A percentile compares a stretch with the other conserved stretches of the same genome.
phyloP scores from a whole-genome alignment of 2,797 vertebrate genomes.

The Uromys caudimaculatus region DNA sequence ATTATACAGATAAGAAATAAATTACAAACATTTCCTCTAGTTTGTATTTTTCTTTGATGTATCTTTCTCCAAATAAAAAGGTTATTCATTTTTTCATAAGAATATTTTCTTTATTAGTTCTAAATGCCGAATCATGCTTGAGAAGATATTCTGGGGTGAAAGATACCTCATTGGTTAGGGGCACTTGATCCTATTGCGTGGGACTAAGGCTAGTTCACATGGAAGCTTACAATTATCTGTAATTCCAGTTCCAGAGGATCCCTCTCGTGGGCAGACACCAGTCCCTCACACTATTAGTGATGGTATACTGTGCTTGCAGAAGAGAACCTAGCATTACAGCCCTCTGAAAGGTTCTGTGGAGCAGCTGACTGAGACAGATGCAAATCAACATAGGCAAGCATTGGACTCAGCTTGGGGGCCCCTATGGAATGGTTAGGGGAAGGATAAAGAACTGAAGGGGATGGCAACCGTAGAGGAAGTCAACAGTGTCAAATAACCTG shows the following conservation, averaged over 20 bases:
- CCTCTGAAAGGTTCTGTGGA: background rate
- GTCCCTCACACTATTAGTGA: background rate
- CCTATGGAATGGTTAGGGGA: background rate
- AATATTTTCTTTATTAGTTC: background rate
- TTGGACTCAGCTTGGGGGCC: background rate
- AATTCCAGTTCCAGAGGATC: background rate
- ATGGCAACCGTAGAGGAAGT: background rate
- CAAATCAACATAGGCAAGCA: background rate
- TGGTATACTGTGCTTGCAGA: background rate
- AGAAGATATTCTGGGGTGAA: background rate
- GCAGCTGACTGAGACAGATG: background rate
- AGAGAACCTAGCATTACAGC: background rate
- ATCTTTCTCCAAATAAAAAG: background rate
- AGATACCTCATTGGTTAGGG: background rate
- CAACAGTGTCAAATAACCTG: background rate
- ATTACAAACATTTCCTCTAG: background rate
- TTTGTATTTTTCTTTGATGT: background rate
- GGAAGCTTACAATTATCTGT: background rate
- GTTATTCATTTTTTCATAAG: background rate
- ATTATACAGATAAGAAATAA: background rate
- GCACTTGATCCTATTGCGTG: background rate
- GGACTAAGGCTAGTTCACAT: background rate
- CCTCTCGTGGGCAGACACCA: background rate
- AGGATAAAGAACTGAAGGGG: background rate
- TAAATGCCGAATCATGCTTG: background rate